Evolutionary conservation across 1,140 invertebrate species (phyloP).

Genomic region (Mercenaria mercenaria): DNA sequence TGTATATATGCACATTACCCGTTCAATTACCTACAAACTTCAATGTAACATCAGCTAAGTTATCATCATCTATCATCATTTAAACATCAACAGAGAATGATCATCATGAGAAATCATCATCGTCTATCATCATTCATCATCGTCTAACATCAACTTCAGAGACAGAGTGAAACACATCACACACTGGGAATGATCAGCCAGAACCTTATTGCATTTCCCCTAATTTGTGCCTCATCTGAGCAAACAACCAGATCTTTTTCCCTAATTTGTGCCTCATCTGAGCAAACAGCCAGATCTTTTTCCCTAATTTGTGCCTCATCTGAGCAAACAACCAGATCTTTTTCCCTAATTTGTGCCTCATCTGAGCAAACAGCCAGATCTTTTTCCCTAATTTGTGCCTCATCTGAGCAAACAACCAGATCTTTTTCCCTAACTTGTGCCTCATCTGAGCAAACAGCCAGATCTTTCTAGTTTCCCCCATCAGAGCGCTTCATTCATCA

Average conservation of each 20-base stretch:
- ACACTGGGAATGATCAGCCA: background rate
- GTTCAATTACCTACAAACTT: background rate
- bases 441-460: slow-evolving; percentile 16
- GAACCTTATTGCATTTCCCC: background rate
- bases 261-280: no score
- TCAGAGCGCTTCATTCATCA: slow-evolving; percentile 20
- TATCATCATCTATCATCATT: slow-evolving; percentile 41
- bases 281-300: no score
- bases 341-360: no score
- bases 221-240: no score
- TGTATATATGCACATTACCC: no score
- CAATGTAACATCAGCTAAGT: slow-evolving; percentile 12
- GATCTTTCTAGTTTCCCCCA: background rate
- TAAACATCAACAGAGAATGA: slow-evolving; percentile 27
- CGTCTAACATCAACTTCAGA: slow-evolving; percentile 34
- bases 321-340: no score
- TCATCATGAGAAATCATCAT: slow-evolving; percentile 33
- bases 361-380: no score
- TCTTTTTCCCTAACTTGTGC: background rate
- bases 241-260: no score
- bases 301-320: no score
- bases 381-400: no score
- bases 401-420: no score
- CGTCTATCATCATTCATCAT: background rate
- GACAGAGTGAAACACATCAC: background rate